phyloP scores from a whole-genome alignment of 2,113 vertebrate species.

The Pterophyllum scalare region DNA sequence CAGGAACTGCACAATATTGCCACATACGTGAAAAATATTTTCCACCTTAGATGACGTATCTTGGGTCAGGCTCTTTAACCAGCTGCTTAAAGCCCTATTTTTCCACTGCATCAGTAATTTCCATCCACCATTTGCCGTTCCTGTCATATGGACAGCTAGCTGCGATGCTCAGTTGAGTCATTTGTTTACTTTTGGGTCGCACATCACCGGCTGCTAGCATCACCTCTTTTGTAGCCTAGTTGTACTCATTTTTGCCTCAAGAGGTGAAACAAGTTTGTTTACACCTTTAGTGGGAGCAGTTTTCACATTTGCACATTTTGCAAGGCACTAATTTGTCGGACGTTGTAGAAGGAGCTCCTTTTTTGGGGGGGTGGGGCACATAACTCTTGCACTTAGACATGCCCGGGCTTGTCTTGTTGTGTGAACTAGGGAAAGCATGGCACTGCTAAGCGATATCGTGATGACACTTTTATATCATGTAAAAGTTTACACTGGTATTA shows the following conservation, averaged over 20 bases:
- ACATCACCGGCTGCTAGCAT: not conserved
- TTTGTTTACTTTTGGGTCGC: not conserved
- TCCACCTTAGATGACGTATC: not conserved
- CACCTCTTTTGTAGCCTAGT: not conserved
- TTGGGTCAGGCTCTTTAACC: too few species aligned
- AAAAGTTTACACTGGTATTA: not conserved
- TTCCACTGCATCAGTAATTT: not conserved
- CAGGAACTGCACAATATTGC: too few species aligned
- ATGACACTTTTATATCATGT: not conserved
- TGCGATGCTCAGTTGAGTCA: not conserved
- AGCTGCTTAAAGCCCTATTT: not conserved
- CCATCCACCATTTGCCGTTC: not conserved
- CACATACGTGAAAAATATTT: not conserved
- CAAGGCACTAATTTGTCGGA: not conserved
- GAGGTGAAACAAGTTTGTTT: not conserved
- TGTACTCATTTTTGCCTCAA: not conserved
- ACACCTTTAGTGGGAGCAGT: not conserved
- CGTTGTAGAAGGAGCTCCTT: not conserved
- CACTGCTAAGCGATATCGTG: not conserved
- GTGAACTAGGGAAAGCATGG: not conserved
- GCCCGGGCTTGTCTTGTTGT: not conserved
- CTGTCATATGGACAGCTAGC: not conserved
- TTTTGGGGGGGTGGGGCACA: too few species aligned
- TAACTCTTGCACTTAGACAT: not conserved
- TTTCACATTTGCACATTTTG: not conserved